Evolutionary conservation across 2,797 vertebrate genomes (phyloP).

Genomic region (Cuculus canorus): DNA sequence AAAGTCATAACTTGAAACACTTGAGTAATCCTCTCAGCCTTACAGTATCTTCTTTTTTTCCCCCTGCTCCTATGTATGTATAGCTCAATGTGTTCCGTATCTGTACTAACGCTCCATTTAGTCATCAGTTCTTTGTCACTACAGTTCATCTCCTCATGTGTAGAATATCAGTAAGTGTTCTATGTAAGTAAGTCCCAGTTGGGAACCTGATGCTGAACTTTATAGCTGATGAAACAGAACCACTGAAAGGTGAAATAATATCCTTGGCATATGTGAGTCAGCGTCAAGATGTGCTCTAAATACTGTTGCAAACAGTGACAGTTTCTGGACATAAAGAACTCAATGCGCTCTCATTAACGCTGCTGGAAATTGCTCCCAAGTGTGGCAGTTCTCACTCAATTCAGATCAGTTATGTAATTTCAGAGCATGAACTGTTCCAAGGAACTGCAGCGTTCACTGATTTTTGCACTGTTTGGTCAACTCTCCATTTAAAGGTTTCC

Average conservation of each 20-base stretch:
- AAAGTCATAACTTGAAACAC: neutral
- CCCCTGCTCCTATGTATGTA: neutral
- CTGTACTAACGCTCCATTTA: neutral
- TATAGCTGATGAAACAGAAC: slow-evolving; percentile 34
- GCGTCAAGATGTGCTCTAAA: slow-evolving; percentile 33
- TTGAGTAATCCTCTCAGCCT: neutral
- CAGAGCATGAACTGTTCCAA: neutral
- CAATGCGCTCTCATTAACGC: neutral
- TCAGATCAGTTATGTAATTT: slow-evolving; percentile 40
- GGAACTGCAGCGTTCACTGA: neutral
- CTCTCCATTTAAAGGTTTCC: neutral
- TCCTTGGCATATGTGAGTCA: slow-evolving; percentile 21
- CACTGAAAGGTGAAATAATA: slow-evolving; percentile 4
- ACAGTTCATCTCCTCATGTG: neutral
- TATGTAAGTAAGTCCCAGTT: neutral
- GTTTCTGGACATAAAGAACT: slow-evolving; percentile 30
- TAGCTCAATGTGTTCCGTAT: neutral
- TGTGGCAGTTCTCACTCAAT: slow-evolving; percentile 14
- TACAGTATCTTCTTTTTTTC: neutral
- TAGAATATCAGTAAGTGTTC: neutral
- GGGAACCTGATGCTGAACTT: slow-evolving; percentile 29
- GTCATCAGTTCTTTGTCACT: neutral
- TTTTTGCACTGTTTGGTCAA: neutral
- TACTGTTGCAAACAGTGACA: neutral
- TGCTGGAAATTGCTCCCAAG: slow-evolving; percentile 45